phyloP scores from a whole-genome alignment of 2,888 invertebrate species.

The Zaprionus obscuricornis region DNA sequence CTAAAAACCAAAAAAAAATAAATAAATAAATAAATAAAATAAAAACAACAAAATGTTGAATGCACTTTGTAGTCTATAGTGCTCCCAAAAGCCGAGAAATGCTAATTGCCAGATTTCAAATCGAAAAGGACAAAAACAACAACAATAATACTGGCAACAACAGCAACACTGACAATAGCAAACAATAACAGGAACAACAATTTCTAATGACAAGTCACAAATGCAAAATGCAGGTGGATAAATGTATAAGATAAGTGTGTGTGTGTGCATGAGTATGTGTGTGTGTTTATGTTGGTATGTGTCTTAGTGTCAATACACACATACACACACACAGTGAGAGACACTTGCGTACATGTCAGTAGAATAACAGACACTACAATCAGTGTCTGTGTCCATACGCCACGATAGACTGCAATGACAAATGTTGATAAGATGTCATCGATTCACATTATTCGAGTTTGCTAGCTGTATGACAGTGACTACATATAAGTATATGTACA shows the following conservation, averaged over 20 bases:
- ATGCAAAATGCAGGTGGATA: constrained; percentile 22
- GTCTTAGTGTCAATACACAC: background rate
- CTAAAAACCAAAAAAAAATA: too few species aligned
- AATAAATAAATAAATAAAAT: too few species aligned
- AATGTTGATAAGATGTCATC: constrained; percentile 51
- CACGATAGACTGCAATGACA: constrained; percentile 33
- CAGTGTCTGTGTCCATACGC: background rate
- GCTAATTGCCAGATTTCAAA: constrained; percentile 28
- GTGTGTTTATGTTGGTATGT: constrained; percentile 2
- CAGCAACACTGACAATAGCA: too few species aligned
- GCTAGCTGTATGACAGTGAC: constrained; percentile 15
- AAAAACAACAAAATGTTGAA: too few species aligned
- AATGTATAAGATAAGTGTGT: background rate
- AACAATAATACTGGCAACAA: too few species aligned
- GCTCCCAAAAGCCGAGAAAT: too few species aligned
- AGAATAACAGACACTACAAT: too few species aligned
- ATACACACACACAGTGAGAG: background rate
- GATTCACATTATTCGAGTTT: constrained; percentile 54
- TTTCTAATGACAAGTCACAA: too few species aligned
- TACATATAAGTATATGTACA: background rate
- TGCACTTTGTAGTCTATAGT: too few species aligned
- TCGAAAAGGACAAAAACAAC: background rate
- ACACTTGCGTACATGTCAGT: background rate
- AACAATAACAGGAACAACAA: too few species aligned
- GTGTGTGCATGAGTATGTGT: background rate